Evolutionary conservation across 2,113 vertebrate genomes (phyloP), one percentile per base, ranked within the genome.

Genomic region (Poeciliopsis occidentalis): DNA sequence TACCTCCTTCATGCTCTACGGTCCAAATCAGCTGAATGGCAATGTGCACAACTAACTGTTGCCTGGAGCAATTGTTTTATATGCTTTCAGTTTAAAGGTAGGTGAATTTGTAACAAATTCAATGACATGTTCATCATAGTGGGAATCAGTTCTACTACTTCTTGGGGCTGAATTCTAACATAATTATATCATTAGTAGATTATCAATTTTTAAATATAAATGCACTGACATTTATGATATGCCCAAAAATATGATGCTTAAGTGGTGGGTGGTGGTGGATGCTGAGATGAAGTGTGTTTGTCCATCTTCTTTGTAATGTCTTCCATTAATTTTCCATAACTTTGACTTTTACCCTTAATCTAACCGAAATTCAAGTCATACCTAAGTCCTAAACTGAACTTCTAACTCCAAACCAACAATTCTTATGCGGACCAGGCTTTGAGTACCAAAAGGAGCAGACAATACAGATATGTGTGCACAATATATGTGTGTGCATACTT

Each of bases 21-120:
- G 60, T 71, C 76, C 71, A 60, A 82, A 78, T 89, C 87, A 92
- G 86, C 81, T 87, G 71, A 78, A 60, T 44, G 30, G 4, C 32
- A 73, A 41, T 67, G 57, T 13, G 37, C 24, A 32, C 34, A 22
- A 66, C 39, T 57, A 74, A 61, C n/a, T 44, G 26, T 27, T 67
- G 12, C 37, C 31, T 15, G 26, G 22, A 57, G 51, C 51, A 57
- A 57, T 67, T 17, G 41, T 27, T 27, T 41, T 47, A 32, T 63
- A 67, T 60, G 71, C 31, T 30, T 37, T 62, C 47, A 67, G 62
- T n/a, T 47, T 19, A 19, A 19, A 19, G 17, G 44, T 57, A 57
- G 51, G 51, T 57, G 22, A n/a, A 24, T n/a, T n/a, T 57, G 2
- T n/a, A n/a, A 57, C 22, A 24, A 57, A 57, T 24, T 12, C 51